A percentile compares a stretch with the other conserved stretches of the same genome.
Conservation (phyloP, 2,888 invertebrate genomes). For the Minunthozetes semirufus region DNA sequence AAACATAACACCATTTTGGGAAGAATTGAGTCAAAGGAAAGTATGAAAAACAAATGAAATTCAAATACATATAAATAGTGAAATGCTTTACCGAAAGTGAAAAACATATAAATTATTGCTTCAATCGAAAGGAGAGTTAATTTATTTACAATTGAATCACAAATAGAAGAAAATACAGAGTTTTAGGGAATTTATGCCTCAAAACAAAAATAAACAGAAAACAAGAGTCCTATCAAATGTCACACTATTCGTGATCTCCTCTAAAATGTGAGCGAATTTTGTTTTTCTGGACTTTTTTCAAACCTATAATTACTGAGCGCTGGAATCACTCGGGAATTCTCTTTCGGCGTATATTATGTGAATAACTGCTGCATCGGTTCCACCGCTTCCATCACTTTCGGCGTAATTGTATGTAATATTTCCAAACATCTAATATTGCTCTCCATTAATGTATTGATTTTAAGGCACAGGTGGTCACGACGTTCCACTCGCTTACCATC, state of each 20-base stretch:
- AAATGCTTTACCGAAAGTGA: neutral
- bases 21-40: too few relatives aligned
- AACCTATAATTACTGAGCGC: conserved; percentile 8
- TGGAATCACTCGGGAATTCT: conserved; percentile 14
- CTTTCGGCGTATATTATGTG: neutral
- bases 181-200: conserved; percentile 14
- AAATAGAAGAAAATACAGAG: conserved; percentile 15
- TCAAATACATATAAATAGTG: too few relatives aligned
- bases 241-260: conserved; percentile 16
- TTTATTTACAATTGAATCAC: conserved; percentile 22
- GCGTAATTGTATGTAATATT: conserved; percentile 20
- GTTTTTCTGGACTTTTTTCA: conserved; percentile 24
- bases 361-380: conserved; percentile 15
- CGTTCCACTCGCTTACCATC: conserved; percentile 12
- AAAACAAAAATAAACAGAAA: conserved; percentile 29
- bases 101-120: neutral
- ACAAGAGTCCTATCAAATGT: conserved; percentile 20
- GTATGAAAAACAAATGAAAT: too few relatives aligned
- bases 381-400: neutral
- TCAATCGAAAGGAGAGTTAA: conserved; percentile 9
- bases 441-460: neutral
- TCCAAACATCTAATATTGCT: conserved; percentile 12
- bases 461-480: conserved; percentile 22
- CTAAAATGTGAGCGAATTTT: neutral
- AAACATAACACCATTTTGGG: too few relatives aligned